These are phyloP conservation scores for Rotaria sp. DNA, from an alignment of 2,888 invertebrate genomes.

Conservation along the genomic window DNA sequence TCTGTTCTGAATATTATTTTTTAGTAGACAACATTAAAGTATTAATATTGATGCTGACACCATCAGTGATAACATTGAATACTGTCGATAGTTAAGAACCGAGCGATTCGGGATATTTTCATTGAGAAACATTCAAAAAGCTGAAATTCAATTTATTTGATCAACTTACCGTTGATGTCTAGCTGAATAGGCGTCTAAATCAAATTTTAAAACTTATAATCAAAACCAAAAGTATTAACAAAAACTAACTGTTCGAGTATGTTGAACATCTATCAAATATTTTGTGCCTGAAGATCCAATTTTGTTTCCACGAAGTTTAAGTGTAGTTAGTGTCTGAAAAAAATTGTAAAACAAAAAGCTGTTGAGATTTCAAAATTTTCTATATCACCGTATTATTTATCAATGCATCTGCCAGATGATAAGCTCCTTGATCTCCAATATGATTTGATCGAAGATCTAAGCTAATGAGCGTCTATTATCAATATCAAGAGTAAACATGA, in stretches of 20 bases:
- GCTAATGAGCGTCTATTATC: neutral
- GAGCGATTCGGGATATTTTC: too few relatives aligned
- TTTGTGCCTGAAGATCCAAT: neutral
- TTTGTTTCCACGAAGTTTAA: neutral
- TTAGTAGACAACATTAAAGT: too few relatives aligned
- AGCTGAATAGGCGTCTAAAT: too few relatives aligned
- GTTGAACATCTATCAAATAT: neutral
- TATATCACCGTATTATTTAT: neutral
- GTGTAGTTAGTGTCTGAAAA: neutral
- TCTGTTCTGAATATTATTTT: too few relatives aligned
- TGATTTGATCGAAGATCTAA: neutral
- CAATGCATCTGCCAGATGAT: neutral
- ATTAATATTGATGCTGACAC: too few relatives aligned
- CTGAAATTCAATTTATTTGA: too few relatives aligned
- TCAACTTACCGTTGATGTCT: too few relatives aligned
- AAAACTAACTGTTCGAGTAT: neutral
- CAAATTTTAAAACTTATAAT: too few relatives aligned
- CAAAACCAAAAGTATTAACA: neutral
- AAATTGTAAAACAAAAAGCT: neutral
- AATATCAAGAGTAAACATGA: neutral
- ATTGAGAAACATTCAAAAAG: too few relatives aligned
- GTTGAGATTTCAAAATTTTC: neutral
- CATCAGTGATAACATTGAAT: too few relatives aligned
- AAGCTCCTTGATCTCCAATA: conserved; percentile 19
- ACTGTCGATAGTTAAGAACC: too few relatives aligned